These are phyloP conservation scores for Hippocampus guttulatus DNA, from an alignment of 2,113 vertebrate genomes.

Conservation along the genomic window DNA sequence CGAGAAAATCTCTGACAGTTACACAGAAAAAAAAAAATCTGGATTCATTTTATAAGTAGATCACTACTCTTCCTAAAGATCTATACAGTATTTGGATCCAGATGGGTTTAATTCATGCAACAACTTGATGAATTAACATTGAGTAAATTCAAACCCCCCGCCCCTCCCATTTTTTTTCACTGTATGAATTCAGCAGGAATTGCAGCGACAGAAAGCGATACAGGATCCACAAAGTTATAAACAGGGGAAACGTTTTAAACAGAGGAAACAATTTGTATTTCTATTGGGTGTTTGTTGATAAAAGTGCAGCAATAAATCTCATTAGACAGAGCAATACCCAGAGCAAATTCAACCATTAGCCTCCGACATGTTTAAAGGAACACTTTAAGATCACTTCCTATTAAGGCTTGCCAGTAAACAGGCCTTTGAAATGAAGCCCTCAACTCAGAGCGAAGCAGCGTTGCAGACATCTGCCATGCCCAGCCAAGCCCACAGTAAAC, in stretches of 20 bases:
- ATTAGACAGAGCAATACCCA: slow-evolving; percentile 69
- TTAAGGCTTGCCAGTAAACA: slow-evolving; percentile 39
- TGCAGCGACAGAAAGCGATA: neutral
- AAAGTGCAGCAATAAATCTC: slow-evolving; percentile 42
- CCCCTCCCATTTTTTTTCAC: too few relatives aligned
- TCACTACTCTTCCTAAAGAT: too few relatives aligned
- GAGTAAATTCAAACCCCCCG: too few relatives aligned
- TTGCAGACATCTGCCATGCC: neutral
- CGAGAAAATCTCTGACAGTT: too few relatives aligned
- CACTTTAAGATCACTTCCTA: slow-evolving; percentile 67
- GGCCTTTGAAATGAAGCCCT: slow-evolving; percentile 71
- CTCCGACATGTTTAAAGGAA: slow-evolving; percentile 67
- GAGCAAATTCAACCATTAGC: slow-evolving; percentile 73
- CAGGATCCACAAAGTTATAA: neutral
- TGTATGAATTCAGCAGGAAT: neutral
- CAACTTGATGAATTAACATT: too few relatives aligned
- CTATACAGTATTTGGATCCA: too few relatives aligned
- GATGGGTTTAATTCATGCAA: too few relatives aligned
- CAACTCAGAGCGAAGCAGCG: slow-evolving; percentile 54
- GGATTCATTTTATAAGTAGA: too few relatives aligned
- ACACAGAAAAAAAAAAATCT: too few relatives aligned
- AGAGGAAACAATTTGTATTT: slow-evolving; percentile 7
- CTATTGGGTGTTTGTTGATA: slow-evolving; percentile 28
- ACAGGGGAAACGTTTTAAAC: neutral
- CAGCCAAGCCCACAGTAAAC: slow-evolving; percentile 45